phyloP scores from a whole-genome alignment of 2,888 invertebrate species.

The Ypsolopha scabrella region DNA sequence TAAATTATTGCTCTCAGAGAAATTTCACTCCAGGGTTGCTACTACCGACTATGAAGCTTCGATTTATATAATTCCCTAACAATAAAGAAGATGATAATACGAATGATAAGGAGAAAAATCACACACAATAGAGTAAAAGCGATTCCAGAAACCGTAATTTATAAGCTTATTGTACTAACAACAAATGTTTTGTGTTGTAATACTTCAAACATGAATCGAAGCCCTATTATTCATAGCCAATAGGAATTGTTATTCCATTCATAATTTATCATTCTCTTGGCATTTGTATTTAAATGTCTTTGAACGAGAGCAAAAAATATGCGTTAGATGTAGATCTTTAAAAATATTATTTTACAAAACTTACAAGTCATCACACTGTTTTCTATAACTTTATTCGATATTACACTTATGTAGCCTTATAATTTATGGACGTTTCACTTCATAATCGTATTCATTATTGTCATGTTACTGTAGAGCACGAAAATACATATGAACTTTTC shows the following conservation, averaged over 20 bases:
- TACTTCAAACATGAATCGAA: slow-evolving; percentile 39
- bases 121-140: slow-evolving; percentile 32
- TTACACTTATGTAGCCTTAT: slow-evolving; percentile 13
- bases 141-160: slow-evolving; percentile 51
- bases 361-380: slow-evolving; percentile 42
- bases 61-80: slow-evolving; percentile 33
- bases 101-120: slow-evolving; percentile 35
- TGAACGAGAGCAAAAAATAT: no score
- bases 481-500: no score
- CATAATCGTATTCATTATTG: no score
- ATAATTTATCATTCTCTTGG: slow-evolving; percentile 60
- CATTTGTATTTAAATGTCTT: slow-evolving; percentile 54
- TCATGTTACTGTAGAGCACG: no score
- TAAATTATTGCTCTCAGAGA: slow-evolving; percentile 32
- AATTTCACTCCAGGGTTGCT: slow-evolving; percentile 30
- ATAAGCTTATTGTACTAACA: slow-evolving; percentile 53
- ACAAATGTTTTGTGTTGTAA: slow-evolving; percentile 47
- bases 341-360: slow-evolving; percentile 54
- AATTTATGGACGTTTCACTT: no score
- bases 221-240: slow-evolving; percentile 18
- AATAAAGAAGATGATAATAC: slow-evolving; percentile 32
- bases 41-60: slow-evolving; percentile 18
- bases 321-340: no score
- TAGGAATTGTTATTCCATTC: slow-evolving; percentile 52
- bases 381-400: slow-evolving; percentile 27